phyloP scores from a whole-genome alignment of 1,140 invertebrate genomes.

The Penaeus japonicus region DNA sequence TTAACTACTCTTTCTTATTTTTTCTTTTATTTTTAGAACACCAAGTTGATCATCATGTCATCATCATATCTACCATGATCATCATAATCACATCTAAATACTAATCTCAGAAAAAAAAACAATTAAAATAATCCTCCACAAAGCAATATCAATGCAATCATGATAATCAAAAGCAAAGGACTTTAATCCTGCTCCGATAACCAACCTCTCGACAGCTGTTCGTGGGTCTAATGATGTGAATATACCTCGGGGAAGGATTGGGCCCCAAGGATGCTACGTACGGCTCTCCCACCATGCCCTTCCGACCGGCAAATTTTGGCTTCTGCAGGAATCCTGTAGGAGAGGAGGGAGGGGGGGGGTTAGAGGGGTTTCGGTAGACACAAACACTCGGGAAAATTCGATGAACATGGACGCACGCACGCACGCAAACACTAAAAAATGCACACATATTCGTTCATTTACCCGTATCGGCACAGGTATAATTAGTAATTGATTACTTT shows the following conservation, averaged over 20 bases:
- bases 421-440: background rate
- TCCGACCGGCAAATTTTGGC: background rate
- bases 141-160: too few relatives aligned
- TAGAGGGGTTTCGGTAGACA: background rate
- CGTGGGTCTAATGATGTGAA: conserved; percentile 37
- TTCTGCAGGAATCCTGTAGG: conserved; percentile 19
- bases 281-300: conserved; percentile 37
- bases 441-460: background rate
- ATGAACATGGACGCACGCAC: too few relatives aligned
- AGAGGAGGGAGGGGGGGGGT: background rate
- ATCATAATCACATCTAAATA: too few relatives aligned
- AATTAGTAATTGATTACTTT: too few relatives aligned
- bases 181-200: background rate
- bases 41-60: too few relatives aligned
- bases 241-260: conserved; percentile 25
- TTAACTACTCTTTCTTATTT: too few relatives aligned
- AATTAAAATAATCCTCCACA: too few relatives aligned
- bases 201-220: conserved; percentile 42
- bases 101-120: too few relatives aligned
- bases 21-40: too few relatives aligned
- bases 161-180: too few relatives aligned
- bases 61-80: too few relatives aligned
- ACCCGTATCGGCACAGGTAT: too few relatives aligned
- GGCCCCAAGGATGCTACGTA: conserved; percentile 43
- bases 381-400: conserved; percentile 7